Evolutionary conservation across 2,797 vertebrate genomes (phyloP), one percentile per base, ranked within the genome.

Genomic region (Scarus forsteni): DNA sequence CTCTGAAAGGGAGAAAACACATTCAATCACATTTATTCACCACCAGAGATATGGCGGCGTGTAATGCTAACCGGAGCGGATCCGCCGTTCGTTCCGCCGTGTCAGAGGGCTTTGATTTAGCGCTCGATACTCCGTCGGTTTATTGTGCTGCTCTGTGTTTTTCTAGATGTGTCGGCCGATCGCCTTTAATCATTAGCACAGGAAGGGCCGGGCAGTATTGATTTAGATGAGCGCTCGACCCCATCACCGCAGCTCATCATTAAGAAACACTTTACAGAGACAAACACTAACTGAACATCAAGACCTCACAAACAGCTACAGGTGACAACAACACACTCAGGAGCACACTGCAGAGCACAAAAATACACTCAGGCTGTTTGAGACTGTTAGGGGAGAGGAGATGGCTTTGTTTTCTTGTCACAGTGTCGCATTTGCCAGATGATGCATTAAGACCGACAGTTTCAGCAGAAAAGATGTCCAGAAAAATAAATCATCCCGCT

Each of bases 11-110:
- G 55, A 70, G 65, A 80, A 79, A 84, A 85, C 79, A 65, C 76
- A 53, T 79, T 87, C 71, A 78, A 65, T 85, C 80, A 76, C 75
- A 80, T 86, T 86, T 73, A 67, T 66, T 72, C 82, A 48, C 60
- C 70, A 48, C 75, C 65, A 82, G 75, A 67, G 69, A 88, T 60
- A 66, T 14, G 27, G 45, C 43, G 10, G 43, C 50, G 42, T 46
- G 68, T 64, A 59, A 75, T 9, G 39, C 81, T 63, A 68, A 83
- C 73, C 19, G 3, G 70, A 81, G 83, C 66, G 18, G 61, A 79
- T 46, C 73, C 1, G 7, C 18, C 10, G 57, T 60, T 72, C 9
- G 54, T 77, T 77, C 60, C 55, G 12, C 63, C 14, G 38, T n/a
- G 69, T 85, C 82, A 42, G 72, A 18, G 54, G 5, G 16, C 83